Evolutionary conservation across 2,888 invertebrate species (phyloP).

Genomic region (Chydorus sphaericus): DNA sequence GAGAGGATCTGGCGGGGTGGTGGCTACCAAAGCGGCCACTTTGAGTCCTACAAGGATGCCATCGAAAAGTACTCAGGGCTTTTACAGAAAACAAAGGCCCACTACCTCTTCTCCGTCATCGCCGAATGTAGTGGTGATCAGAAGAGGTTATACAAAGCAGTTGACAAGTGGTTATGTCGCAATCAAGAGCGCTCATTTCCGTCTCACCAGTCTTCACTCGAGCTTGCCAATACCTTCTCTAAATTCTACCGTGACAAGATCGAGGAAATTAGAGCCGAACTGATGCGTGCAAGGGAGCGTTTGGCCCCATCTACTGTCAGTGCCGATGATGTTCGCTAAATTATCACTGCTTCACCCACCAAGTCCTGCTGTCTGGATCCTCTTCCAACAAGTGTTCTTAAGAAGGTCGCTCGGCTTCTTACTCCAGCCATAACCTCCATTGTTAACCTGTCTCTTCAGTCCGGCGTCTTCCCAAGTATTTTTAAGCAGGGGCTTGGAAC

Average conservation of each 20-base stretch:
- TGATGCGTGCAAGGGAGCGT: not conserved
- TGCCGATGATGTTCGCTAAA: not conserved
- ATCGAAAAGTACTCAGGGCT: not conserved
- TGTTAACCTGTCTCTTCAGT: not conserved
- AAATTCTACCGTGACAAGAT: not conserved
- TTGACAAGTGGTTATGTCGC: not conserved
- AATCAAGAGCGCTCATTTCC: not conserved
- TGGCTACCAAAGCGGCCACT: not conserved
- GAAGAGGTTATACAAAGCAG: not conserved
- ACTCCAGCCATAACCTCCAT: not conserved
- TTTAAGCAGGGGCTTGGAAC: not conserved
- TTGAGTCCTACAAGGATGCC: not conserved
- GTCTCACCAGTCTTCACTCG: not conserved
- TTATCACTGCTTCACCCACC: not conserved
- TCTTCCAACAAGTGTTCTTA: not conserved
- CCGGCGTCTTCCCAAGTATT: not conserved
- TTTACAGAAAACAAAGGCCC: not conserved
- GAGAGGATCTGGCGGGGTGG: not conserved
- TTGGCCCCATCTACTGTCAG: not conserved
- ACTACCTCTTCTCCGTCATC: not conserved
- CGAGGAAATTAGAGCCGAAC: not conserved
- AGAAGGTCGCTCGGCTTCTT: not conserved
- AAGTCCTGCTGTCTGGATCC: not conserved
- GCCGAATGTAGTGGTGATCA: not conserved
- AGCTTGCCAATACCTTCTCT: not conserved